Percentiles rank a stretch among this genome's conserved stretches.
phyloP scores from a whole-genome alignment of 2,888 invertebrate species.

The Pollenia amentaria region DNA sequence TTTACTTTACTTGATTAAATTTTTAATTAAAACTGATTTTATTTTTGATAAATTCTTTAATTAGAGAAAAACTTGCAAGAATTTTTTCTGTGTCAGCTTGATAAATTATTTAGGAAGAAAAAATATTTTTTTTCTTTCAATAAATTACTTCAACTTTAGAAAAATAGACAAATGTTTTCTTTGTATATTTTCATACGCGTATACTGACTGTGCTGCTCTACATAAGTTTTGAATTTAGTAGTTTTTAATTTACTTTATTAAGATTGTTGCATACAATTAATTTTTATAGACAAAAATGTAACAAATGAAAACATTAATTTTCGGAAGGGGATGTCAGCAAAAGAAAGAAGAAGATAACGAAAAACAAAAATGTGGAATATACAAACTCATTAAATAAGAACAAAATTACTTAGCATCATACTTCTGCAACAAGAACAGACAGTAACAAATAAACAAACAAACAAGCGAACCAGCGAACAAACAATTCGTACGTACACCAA shows the following conservation, averaged over 20 bases:
- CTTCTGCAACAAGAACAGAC: constrained; percentile 4
- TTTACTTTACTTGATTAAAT: too few species aligned
- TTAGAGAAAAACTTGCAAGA: too few species aligned
- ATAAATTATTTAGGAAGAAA: too few species aligned
- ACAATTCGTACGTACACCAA: constrained; percentile 6
- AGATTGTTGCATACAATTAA: constrained; percentile 4
- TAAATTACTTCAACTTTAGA: neutral
- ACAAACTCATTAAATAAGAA: constrained; percentile 22
- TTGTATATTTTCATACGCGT: neutral
- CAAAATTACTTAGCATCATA: constrained; percentile 15
- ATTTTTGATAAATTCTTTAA: too few species aligned
- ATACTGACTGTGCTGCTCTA: neutral
- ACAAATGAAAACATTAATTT: constrained; percentile 66
- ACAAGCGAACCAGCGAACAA: constrained; percentile 19
- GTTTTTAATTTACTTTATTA: constrained; percentile 17
- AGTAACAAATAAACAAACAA: constrained; percentile 24
- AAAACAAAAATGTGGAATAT: neutral
- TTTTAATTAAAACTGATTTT: too few species aligned
- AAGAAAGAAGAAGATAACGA: neutral
- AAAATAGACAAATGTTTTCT: neutral
- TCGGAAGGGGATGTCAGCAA: constrained; percentile 15
- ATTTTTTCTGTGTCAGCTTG: too few species aligned
- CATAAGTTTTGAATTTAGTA: constrained; percentile 47
- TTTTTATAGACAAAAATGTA: constrained; percentile 45
- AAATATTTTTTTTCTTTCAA: neutral